Evolutionary conservation across 2,888 invertebrate genomes (phyloP), one percentile per base, ranked within the genome.

Genomic region (Nephrotoma guestfalica): DNA sequence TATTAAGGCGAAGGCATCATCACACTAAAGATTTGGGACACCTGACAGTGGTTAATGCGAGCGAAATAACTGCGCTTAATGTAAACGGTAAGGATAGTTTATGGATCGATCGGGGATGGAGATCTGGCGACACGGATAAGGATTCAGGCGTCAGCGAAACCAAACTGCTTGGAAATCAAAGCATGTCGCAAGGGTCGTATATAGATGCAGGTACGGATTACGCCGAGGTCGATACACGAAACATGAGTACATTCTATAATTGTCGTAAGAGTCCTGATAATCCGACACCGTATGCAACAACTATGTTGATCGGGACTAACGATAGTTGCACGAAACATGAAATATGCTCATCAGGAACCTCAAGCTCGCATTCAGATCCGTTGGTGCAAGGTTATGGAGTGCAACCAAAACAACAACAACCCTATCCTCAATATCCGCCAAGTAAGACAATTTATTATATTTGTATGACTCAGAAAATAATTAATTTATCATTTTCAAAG

Each of bases 251-350:
- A 0, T 95, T 95, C 90, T 95, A 95, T 91, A 94, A 94, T 89
- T 93, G 93, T 89, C 93, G 94, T 90, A 94, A 57, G 91, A 93
- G 93, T 87, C 93, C 94, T 9, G 94, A 94, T 88, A 94, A 94
- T 90, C 94, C 95, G 0, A 94, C 94, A 2, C 96, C 95, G 0
- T 96, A 95, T 90, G 96, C 96, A 15, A 96, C 95, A 0, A 95
- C 96, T 11, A 95, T 95, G 91, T 92, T 95, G 57, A 93, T 95
- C 88, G 91, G 91, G 51, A 90, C 91, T 84, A 90, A 91, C 5
- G 47, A 45, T 15, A 84, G 84, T 84, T 71, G 91, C 3, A 88
- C 88, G 6, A 87, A 87, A 15, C 88, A 88, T 87, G 88, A 88
- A 51, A 89, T 90, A 5, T 91, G 91, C 87, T 91, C 91, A 18